Evolutionary conservation across 2,113 vertebrate species (phyloP).

Genomic region (Phrynosoma blainvillii): DNA sequence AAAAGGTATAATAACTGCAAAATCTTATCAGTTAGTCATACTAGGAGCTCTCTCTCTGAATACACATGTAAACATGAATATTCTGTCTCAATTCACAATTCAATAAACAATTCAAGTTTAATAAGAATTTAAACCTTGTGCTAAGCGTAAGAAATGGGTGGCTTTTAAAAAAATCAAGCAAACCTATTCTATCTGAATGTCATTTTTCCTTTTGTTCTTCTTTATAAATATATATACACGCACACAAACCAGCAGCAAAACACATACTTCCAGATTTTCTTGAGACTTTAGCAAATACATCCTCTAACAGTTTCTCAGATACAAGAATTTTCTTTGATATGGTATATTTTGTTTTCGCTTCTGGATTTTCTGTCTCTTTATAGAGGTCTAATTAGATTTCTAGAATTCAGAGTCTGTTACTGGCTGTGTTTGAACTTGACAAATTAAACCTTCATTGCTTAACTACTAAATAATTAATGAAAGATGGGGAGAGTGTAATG

Average conservation of each 20-base stretch:
- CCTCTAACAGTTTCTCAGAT: background rate
- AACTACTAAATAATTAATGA: background rate
- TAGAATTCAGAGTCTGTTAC: background rate
- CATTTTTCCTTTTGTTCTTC: too few relatives aligned
- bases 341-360: background rate
- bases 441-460: background rate
- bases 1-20: background rate
- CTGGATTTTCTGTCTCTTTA: conserved; percentile 12
- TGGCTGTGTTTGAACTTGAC: background rate
- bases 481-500: background rate
- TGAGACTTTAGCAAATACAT: background rate
- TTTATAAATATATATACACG: background rate
- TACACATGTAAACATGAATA: background rate
- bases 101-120: background rate
- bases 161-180: background rate
- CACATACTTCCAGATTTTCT: accelerated
- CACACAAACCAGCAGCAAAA: background rate
- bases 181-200: background rate
- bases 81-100: background rate
- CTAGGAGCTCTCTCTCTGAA: background rate
- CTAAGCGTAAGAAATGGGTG: conserved; percentile 33
- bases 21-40: background rate
- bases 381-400: background rate
- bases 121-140: conserved; percentile 23
- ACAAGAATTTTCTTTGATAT: background rate